Evolutionary conservation across 2,888 invertebrate genomes (phyloP).

Genomic region (Pyrochroa serraticornis): DNA sequence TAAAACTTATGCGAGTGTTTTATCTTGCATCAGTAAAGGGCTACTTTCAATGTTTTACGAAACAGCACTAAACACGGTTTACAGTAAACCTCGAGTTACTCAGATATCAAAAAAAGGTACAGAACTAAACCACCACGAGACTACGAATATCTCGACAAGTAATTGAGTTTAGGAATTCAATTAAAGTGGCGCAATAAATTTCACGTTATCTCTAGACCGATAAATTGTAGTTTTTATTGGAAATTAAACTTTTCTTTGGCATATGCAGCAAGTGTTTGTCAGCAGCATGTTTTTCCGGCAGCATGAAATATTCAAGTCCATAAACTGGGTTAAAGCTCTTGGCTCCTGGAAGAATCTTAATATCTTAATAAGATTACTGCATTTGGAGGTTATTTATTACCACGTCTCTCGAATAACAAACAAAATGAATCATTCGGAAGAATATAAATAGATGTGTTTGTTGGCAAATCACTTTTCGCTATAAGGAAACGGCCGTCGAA

Average conservation of each 20-base stretch:
- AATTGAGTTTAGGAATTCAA: neutral
- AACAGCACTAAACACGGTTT: no score
- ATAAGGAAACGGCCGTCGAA: neutral
- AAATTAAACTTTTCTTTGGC: constrained; percentile 4
- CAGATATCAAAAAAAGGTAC: no score
- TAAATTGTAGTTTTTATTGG: constrained; percentile 5
- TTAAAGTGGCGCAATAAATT: constrained; percentile 12
- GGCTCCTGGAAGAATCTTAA: constrained; percentile 13
- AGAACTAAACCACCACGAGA: no score
- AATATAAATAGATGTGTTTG: constrained; percentile 19
- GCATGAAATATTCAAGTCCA: constrained; percentile 21
- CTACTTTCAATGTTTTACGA: no score
- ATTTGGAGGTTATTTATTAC: constrained; percentile 13
- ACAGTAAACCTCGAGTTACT: no score
- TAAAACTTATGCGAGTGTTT: no score
- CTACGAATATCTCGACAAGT: no score
- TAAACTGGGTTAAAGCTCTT: constrained; percentile 14
- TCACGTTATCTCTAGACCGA: constrained; percentile 16
- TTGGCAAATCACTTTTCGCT: constrained; percentile 14
- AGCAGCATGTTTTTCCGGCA: constrained; percentile 18
- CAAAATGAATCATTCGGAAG: constrained; percentile 17
- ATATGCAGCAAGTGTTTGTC: constrained; percentile 15
- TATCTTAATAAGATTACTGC: constrained; percentile 16
- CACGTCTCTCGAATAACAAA: constrained; percentile 11
- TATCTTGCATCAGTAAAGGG: no score